Base-by-base conservation (phyloP, 2,888 invertebrate species). In the Erebia ligea region DNA sequence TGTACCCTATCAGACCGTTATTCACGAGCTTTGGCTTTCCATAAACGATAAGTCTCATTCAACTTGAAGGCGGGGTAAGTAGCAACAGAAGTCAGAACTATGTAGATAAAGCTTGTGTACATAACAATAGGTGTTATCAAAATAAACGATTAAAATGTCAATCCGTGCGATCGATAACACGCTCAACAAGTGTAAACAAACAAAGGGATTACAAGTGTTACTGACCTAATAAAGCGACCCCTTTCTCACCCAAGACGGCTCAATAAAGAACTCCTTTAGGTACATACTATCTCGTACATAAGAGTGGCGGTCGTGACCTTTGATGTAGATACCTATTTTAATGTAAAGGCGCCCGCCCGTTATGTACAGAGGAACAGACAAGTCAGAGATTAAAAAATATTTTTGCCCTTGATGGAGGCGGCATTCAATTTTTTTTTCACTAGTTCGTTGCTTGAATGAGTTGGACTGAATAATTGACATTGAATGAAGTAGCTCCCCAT, bases 211-310 rank as follows among this genome's bases (percentile, higher is more conserved):
- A 85, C 86, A 81, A 86, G 88, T 90, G 91, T 89, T 89, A 91
- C 89, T 92, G 92, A 92, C 92, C 92, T 92, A 91, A 90, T 92
- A 92, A 90, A 87, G 82, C 88, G 89, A 88, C 89, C 92, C 92
- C 90, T 90, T 89, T 88, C 83, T 81, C 87, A 85, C 87, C 87
- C 91, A 89, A 90, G 88, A 87, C 87, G 83, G 86, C 87, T 91
- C 91, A 90, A 91, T 92, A 92, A 91, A 92, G 90, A 92, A 90
- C 90, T 91, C 91, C 89, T 88, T 84, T 89, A 87, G 87, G 86
- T 88, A 88, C 86, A 80, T 87, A 85, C 84, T 85, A 86, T 86
- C 86, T 83, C 82, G 85, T 89, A 89, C 84, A 88, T 89, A 90
- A 82, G 82, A 89, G 82, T 85, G 85, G 87, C 89, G 91, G 90